phyloP scores from a whole-genome alignment of 2,113 vertebrate genomes.

The Heterotilapia buettikoferi region DNA sequence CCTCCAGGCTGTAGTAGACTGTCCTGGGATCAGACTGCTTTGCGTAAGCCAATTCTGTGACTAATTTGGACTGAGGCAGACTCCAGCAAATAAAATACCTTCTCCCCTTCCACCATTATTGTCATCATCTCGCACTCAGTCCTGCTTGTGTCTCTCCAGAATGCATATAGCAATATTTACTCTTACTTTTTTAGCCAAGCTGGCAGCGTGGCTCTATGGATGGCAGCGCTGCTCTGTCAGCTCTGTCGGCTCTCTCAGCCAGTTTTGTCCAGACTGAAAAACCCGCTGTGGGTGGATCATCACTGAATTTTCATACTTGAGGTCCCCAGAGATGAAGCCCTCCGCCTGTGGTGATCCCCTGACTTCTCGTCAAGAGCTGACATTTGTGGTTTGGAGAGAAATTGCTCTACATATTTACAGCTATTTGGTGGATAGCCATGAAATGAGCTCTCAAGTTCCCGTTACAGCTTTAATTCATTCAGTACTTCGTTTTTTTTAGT shows the following conservation, averaged over 20 bases:
- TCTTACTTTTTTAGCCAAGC: background rate
- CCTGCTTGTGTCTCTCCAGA: background rate
- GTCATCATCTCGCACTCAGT: background rate
- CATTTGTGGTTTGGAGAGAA: background rate
- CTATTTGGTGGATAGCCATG: background rate
- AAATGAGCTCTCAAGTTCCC: background rate
- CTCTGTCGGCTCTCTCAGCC: background rate
- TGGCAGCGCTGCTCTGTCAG: background rate
- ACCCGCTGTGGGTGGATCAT: background rate
- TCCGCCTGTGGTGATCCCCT: background rate
- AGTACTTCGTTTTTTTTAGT: fast-evolving
- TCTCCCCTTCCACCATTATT: slow-evolving; percentile 6
- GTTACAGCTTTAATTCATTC: background rate
- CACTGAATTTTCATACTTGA: background rate
- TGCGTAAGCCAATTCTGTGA: slow-evolving; percentile 40
- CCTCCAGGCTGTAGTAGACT: slow-evolving; percentile 13
- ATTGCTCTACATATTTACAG: background rate
- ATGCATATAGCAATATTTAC: background rate
- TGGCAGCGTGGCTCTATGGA: background rate
- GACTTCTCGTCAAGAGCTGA: background rate
- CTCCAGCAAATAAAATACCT: slow-evolving; percentile 42
- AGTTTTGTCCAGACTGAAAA: background rate
- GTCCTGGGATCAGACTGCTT: slow-evolving; percentile 42
- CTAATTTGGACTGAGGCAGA: slow-evolving; percentile 47
- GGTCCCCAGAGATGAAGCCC: background rate